A percentile compares a stretch with the other conserved stretches of the same genome.
phyloP scores from a whole-genome alignment of 2,888 invertebrate genomes.

The Sinhomidia bicolor region DNA sequence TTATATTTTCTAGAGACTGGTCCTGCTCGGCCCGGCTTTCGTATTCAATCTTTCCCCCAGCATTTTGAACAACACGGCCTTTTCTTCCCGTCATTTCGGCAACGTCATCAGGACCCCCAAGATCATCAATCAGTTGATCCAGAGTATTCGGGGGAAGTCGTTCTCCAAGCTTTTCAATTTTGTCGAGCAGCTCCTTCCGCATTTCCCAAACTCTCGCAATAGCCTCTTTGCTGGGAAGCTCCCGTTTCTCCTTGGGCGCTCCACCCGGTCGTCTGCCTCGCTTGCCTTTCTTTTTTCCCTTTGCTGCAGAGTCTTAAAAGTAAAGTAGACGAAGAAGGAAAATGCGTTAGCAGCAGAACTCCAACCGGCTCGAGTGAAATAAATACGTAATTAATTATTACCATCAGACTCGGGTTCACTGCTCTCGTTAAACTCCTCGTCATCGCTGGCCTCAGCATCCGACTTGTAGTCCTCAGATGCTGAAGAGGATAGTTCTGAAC shows the following conservation, averaged over 20 bases:
- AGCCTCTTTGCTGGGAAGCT: slow-evolving; percentile 88
- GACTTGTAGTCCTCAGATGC: slow-evolving; percentile 73
- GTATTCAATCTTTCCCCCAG: slow-evolving; percentile 95
- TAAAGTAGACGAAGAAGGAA: too few relatives aligned
- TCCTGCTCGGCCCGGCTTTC: slow-evolving; percentile 97
- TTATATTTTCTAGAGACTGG: slow-evolving; percentile 97
- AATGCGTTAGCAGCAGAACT: too few relatives aligned
- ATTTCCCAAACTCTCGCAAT: slow-evolving; percentile 95
- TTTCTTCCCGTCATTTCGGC: slow-evolving; percentile 99
- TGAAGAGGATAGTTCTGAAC: slow-evolving; percentile 80
- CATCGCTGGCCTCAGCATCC: slow-evolving; percentile 74
- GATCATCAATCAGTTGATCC: slow-evolving; percentile 98
- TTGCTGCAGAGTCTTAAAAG: slow-evolving; percentile 43
- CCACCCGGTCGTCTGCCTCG: slow-evolving; percentile 66
- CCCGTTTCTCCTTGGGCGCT: slow-evolving; percentile 58
- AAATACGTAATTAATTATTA: too few relatives aligned
- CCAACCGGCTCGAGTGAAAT: too few relatives aligned
- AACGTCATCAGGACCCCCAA: slow-evolving; percentile 98
- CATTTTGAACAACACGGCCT: slow-evolving; percentile 95
- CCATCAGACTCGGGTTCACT: slow-evolving; percentile 82
- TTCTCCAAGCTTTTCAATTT: slow-evolving; percentile 93
- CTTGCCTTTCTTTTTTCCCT: slow-evolving; percentile 68
- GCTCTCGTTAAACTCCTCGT: slow-evolving; percentile 68
- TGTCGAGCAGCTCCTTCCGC: slow-evolving; percentile 94
- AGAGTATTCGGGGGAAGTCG: slow-evolving; percentile 97